Evolutionary conservation across 2,113 vertebrate genomes (phyloP).

Genomic region (Felis chaus): DNA sequence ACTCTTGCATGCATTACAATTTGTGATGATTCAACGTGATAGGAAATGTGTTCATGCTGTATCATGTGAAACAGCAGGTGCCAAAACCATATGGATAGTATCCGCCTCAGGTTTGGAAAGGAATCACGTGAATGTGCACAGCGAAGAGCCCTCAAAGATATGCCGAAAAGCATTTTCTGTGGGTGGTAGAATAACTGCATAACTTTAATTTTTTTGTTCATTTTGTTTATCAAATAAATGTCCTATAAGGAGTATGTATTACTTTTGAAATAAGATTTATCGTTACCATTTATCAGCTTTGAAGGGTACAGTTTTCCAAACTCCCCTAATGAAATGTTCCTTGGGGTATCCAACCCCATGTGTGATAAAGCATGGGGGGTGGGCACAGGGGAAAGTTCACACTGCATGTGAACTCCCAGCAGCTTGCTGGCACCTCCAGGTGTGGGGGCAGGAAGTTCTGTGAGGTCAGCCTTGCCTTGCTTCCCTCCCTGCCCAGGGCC

Average conservation of each 20-base stretch:
- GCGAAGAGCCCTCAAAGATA: neutral
- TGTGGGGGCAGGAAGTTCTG: neutral
- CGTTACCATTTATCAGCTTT: neutral
- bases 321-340: neutral
- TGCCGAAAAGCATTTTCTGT: neutral
- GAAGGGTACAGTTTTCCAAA: neutral
- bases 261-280: slow-evolving; percentile 11
- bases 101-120: neutral
- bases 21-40: neutral
- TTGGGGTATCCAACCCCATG: neutral
- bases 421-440: neutral
- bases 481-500: neutral
- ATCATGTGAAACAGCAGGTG: neutral
- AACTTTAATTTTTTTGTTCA: neutral
- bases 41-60: neutral
- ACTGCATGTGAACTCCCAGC: neutral
- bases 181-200: neutral
- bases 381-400: neutral
- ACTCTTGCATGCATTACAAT: neutral
- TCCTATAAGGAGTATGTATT: neutral
- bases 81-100: neutral
- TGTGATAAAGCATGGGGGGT: neutral
- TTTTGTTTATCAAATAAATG: neutral
- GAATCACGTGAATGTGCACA: neutral
- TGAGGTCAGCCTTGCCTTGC: neutral